A percentile compares a stretch with the other conserved stretches of the same genome.
phyloP scores from a whole-genome alignment of 2,113 vertebrate species.

The Dasyurus viverrinus region DNA sequence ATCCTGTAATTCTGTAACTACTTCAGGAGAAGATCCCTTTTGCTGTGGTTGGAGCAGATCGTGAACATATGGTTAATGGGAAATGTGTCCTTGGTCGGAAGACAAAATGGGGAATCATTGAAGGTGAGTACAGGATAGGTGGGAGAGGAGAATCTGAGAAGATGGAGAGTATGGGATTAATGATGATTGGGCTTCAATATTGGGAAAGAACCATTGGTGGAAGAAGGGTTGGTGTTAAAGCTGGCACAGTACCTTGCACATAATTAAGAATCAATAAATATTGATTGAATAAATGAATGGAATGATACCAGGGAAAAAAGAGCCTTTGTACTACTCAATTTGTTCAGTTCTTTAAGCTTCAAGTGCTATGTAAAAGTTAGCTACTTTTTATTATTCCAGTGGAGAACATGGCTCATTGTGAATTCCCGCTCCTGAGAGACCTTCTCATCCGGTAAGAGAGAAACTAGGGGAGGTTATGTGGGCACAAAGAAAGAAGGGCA shows the following conservation, averaged over 20 bases:
- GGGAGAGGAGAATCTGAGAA: not conserved
- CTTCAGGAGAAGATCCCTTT: slow-evolving; percentile 94
- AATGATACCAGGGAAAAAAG: not conserved
- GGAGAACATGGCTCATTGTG: slow-evolving; percentile 94
- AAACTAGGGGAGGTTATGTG: accelerated
- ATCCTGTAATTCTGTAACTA: accelerated
- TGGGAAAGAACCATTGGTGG: not conserved
- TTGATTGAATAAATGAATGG: not conserved
- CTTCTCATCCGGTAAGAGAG: slow-evolving; percentile 94
- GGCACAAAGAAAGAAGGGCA: not conserved
- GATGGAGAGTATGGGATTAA: not conserved
- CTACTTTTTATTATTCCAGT: slow-evolving; percentile 83
- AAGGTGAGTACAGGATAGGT: slow-evolving; percentile 86
- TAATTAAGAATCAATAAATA: not conserved
- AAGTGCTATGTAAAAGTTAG: not conserved
- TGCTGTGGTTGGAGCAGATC: slow-evolving; percentile 95
- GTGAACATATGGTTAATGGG: slow-evolving; percentile 94
- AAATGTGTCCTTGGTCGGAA: slow-evolving; percentile 94
- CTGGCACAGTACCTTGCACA: not conserved
- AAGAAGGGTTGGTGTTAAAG: not conserved
- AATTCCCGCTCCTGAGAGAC: slow-evolving; percentile 93
- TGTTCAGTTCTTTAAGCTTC: not conserved
- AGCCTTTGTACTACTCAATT: not conserved
- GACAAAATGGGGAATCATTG: slow-evolving; percentile 98
- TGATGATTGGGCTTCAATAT: not conserved